A percentile compares a stretch with the other conserved stretches of the same genome.
Conservation (phyloP, 2,113 vertebrate genomes). For the Sterna hirundo region DNA sequence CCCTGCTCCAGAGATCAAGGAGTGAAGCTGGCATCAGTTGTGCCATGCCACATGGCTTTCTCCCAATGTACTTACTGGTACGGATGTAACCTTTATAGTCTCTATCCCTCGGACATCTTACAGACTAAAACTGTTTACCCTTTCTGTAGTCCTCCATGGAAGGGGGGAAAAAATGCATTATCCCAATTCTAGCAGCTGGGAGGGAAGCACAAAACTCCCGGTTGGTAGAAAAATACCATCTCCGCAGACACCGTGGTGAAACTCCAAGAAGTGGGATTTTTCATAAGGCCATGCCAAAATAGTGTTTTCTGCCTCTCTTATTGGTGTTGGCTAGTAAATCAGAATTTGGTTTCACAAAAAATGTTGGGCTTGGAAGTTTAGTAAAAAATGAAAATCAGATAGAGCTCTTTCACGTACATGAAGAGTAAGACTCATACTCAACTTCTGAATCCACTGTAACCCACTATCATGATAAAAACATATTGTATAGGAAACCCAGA, state of each 20-base stretch:
- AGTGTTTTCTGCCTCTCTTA: not conserved
- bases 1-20: not conserved
- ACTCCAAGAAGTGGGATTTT: not conserved
- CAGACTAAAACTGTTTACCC: not conserved
- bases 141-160: not conserved
- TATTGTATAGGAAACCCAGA: not conserved
- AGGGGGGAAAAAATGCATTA: accelerated
- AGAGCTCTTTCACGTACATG: accelerated
- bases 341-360: not conserved
- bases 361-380: not conserved
- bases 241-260: not conserved
- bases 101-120: not conserved
- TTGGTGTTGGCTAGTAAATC: not conserved
- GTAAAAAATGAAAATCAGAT: not conserved
- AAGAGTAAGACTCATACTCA: not conserved
- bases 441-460: not conserved
- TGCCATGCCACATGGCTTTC: not conserved
- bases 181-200: not conserved
- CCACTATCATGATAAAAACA: not conserved
- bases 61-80: not conserved
- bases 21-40: accelerated
- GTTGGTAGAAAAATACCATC: not conserved
- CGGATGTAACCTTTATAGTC: not conserved
- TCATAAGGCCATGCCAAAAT: not conserved
- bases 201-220: not conserved